Percentiles rank a stretch among this genome's conserved stretches.
Conservation (phyloP, 2,797 vertebrate species). For the Sebastes itinus region DNA sequence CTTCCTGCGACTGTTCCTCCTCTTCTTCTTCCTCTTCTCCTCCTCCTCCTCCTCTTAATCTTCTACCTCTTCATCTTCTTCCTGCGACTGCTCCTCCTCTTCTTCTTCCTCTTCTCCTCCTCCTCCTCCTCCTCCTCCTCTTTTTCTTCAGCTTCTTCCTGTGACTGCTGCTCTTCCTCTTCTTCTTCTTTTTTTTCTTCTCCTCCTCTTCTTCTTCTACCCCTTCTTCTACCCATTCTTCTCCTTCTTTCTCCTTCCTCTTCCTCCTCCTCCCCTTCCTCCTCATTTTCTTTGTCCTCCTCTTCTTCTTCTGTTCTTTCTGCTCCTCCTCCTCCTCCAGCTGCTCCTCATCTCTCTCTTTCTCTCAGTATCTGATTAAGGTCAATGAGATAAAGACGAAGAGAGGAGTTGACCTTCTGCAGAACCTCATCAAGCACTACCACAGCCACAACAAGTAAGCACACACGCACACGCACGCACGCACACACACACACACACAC, state of each 20-base stretch:
- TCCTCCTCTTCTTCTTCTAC: background rate
- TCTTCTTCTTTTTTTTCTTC: background rate
- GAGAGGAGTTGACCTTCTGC: constrained; percentile 90
- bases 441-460: constrained; percentile 88
- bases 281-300: too few species aligned
- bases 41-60: too few species aligned
- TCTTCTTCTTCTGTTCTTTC: too few species aligned
- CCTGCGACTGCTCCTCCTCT: too few species aligned
- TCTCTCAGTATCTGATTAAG: constrained; percentile 95
- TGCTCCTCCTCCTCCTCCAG: too few species aligned
- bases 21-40: too few species aligned
- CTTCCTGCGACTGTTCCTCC: too few species aligned
- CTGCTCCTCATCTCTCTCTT: background rate
- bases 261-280: background rate
- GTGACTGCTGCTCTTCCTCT: background rate
- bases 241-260: background rate
- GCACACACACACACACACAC: background rate
- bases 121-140: too few species aligned
- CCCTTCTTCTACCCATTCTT: too few species aligned
- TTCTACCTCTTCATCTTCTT: too few species aligned
- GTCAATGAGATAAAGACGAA: constrained; percentile 99
- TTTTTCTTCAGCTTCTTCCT: too few species aligned
- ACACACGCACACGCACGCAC: background rate
- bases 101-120: too few species aligned
- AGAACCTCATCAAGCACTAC: constrained; percentile 90